Evolutionary conservation across 2,113 vertebrate species (phyloP).

Genomic region (Mohoua ochrocephala): DNA sequence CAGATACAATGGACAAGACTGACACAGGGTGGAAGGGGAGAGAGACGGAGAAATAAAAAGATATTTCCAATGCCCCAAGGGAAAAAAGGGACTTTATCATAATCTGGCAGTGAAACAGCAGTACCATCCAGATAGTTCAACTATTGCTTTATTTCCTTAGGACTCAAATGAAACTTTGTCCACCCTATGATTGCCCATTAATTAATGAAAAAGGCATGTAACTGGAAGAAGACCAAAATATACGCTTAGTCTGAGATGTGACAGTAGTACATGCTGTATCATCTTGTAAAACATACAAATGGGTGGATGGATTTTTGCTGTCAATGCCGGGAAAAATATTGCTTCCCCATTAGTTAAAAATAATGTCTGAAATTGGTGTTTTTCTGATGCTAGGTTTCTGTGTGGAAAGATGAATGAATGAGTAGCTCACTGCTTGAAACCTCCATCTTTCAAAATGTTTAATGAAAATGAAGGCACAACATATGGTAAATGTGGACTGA

Average conservation of each 20-base stretch:
- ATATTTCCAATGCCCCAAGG: background rate
- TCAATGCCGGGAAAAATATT: background rate
- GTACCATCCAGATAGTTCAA: background rate
- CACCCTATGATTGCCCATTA: slow-evolving; percentile 60
- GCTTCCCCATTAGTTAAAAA: slow-evolving; percentile 44
- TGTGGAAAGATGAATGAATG: slow-evolving; percentile 21
- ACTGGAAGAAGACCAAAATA: background rate
- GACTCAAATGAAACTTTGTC: slow-evolving; percentile 28
- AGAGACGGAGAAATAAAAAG: background rate
- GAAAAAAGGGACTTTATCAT: background rate
- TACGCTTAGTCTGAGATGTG: background rate
- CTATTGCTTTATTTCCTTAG: background rate
- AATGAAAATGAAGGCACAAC: slow-evolving; percentile 29
- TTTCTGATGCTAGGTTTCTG: slow-evolving; percentile 34
- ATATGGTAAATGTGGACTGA: slow-evolving; percentile 34
- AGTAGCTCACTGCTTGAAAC: slow-evolving; percentile 35
- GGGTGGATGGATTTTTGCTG: background rate
- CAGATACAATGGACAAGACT: background rate
- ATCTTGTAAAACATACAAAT: slow-evolving; percentile 5
- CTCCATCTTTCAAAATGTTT: slow-evolving; percentile 52
- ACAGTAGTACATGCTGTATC: background rate
- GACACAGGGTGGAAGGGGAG: background rate
- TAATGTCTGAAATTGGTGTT: slow-evolving; percentile 22
- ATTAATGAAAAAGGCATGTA: slow-evolving; percentile 22
- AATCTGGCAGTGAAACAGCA: background rate